Base-by-base conservation (phyloP, 2,888 invertebrate genomes). In the Siphlonurus alternatus region DNA sequence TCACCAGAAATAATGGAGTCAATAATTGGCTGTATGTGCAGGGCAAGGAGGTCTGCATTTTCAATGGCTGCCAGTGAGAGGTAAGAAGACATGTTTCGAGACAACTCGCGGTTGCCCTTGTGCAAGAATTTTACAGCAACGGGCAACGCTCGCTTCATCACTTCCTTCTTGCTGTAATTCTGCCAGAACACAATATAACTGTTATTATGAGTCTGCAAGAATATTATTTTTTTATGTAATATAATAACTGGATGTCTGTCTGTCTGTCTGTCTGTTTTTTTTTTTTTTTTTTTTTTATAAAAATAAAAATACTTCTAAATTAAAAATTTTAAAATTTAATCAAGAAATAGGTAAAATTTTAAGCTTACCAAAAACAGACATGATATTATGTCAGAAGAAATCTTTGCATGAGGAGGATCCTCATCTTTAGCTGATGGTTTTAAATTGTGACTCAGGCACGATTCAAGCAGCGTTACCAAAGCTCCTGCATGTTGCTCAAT, bases 341-440 rank as follows among this genome's bases (percentile, higher is more conserved):
- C n/a, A n/a, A n/a, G n/a, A n/a, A n/a, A n/a, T n/a, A n/a, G n/a
- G n/a, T n/a, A n/a, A n/a, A n/a, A n/a, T n/a, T 23, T n/a, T 23
- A 1, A 24, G 74, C 82, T 79, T 76, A 93, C 94, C 82, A 93
- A 79, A 78, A 96, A 95, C 75, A 96, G 88, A 76, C 93, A 93
- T 69, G 93, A 93, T 73, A 96, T 89, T 67, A 96, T 86, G 78
- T 96, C 96, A 60, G 93, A 91, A 22, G 94, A 93, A 72, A 96
- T 95, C 78, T 96, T 96, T 61, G 94, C 93, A 81, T 96, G 95
- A 1, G 95, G 94, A 53, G 94, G 92, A 77, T 95, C 94, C 72
- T 90, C 89, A 76, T 91, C 89, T 70, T 85, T 79, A 23, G 82
- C 76, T 38, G 83, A 78, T 0, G 91, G 89, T 77, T 90, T 88